Conservation (phyloP, 2,113 vertebrate genomes). For the Mustelus asterias region DNA sequence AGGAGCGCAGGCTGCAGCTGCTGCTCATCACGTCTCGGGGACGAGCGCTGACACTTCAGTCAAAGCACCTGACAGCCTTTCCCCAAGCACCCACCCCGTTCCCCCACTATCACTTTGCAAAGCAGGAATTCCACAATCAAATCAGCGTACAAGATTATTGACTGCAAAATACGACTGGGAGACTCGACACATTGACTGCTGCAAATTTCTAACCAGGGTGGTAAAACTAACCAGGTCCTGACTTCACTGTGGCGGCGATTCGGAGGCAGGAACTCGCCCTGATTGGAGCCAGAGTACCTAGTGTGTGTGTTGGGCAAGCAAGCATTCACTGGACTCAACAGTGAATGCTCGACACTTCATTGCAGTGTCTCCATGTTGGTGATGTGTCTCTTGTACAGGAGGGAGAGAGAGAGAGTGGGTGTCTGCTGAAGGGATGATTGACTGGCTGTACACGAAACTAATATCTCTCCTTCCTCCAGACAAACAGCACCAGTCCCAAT, state of each 20-base stretch:
- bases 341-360: background rate
- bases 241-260: background rate
- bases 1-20: background rate
- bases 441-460: background rate
- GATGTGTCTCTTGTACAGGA: background rate
- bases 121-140: background rate
- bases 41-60: background rate
- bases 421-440: background rate
- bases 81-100: background rate
- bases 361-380: background rate
- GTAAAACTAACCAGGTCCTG: background rate
- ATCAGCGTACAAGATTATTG: background rate
- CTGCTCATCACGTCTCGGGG: background rate
- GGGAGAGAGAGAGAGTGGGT: background rate
- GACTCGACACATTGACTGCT: background rate
- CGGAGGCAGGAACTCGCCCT: background rate
- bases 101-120: background rate
- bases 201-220: background rate
- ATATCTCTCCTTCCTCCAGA: background rate
- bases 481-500: background rate
- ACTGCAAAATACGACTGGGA: background rate
- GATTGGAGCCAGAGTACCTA: background rate
- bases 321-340: background rate
- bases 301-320: background rate
- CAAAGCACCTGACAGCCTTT: background rate